phyloP scores from a whole-genome alignment of 2,888 invertebrate species.

The Trimorus sp. region DNA sequence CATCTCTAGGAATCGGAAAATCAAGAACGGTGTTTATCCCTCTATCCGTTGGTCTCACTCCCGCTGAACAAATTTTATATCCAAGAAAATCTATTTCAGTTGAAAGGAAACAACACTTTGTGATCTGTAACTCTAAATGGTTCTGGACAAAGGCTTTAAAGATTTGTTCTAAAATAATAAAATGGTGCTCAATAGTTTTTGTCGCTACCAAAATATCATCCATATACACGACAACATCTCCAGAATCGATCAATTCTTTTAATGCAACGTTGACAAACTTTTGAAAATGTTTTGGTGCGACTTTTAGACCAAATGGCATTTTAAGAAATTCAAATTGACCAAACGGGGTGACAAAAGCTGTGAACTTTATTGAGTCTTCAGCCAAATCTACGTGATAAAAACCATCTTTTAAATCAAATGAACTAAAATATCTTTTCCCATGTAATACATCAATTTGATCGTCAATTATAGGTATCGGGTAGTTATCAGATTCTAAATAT shows the following conservation, averaged over 20 bases:
- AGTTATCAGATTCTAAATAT: conserved; percentile 36
- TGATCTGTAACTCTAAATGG: conserved; percentile 70
- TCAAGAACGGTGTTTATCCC: conserved; percentile 71
- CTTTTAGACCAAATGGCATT: conserved; percentile 32
- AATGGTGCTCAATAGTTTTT: conserved; percentile 17
- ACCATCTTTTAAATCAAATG: conserved; percentile 45
- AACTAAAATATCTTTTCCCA: conserved; percentile 41
- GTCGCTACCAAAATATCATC: conserved; percentile 23
- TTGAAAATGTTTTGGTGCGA: conserved; percentile 26
- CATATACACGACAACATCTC: conserved; percentile 25
- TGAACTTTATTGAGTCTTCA: conserved; percentile 39
- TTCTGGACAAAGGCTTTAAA: conserved; percentile 29
- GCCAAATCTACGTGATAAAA: conserved; percentile 49
- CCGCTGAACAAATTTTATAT: conserved; percentile 69
- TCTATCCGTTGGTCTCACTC: conserved; percentile 69
- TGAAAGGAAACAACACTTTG: conserved; percentile 71
- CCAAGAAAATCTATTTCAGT: conserved; percentile 73
- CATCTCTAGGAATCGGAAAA: conserved; percentile 70
- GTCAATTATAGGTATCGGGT: conserved; percentile 41
- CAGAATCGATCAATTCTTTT: conserved; percentile 17
- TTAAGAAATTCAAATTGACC: conserved; percentile 42
- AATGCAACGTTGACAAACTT: conserved; percentile 18
- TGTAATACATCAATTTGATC: too few species aligned
- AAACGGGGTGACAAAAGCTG: too few species aligned
- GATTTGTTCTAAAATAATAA: neutral